phyloP scores from a whole-genome alignment of 2,797 vertebrate species.

The Microchirus variegatus region DNA sequence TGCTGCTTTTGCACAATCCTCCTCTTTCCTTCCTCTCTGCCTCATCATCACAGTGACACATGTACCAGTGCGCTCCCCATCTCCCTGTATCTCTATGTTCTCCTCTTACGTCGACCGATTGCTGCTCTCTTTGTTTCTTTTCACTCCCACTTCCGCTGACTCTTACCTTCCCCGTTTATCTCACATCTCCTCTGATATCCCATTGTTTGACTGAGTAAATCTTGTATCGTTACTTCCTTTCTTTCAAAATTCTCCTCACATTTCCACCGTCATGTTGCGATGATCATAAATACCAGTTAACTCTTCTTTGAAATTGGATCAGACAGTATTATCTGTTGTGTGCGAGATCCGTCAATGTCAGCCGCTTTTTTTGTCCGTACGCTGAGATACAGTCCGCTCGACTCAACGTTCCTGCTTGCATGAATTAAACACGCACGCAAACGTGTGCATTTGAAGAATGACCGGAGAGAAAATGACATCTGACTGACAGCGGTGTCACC shows the following conservation, averaged over 20 bases:
- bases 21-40: constrained; percentile 52
- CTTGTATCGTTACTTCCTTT: background rate
- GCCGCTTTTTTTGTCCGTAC: too few species aligned
- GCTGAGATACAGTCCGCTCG: too few species aligned
- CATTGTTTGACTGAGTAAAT: background rate
- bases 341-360: background rate
- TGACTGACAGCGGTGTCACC: too few species aligned
- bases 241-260: constrained; percentile 4
- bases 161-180: too few species aligned
- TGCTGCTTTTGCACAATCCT: constrained; percentile 58
- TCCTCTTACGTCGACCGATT: background rate
- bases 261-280: background rate
- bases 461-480: too few species aligned
- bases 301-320: constrained; percentile 10
- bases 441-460: too few species aligned
- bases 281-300: constrained; percentile 19
- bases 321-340: background rate
- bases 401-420: too few species aligned
- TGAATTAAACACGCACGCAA: too few species aligned
- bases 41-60: constrained; percentile 65
- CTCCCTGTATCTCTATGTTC: constrained; percentile 31
- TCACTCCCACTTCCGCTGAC: too few species aligned
- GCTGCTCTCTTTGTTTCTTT: too few species aligned
- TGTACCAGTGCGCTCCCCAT: constrained; percentile 41
- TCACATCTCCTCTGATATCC: constrained; percentile 6